Evolutionary conservation across 53 echinoderm and acorn worm species (phyloP).

Genomic region (Glandiceps talaboti): DNA sequence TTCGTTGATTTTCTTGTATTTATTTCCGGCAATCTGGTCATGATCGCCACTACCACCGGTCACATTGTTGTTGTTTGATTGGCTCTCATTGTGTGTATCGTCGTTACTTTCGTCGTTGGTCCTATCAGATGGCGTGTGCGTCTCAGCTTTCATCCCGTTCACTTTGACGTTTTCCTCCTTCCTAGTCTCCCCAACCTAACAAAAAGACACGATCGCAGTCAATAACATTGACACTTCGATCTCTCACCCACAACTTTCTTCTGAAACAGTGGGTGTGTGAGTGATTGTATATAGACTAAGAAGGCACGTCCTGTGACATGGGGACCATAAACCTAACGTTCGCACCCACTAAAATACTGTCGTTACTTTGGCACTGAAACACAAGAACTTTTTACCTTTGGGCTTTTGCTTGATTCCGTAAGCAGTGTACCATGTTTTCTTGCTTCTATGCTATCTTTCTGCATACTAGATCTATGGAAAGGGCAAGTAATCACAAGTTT

Average conservation of each 20-base stretch:
- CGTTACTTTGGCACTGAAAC: neutral
- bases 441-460: neutral
- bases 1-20: neutral
- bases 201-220: neutral
- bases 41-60: neutral
- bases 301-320: no score
- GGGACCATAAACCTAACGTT: no score
- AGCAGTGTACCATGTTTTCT: neutral
- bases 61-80: neutral
- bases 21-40: neutral
- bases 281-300: neutral
- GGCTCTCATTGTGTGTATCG: neutral
- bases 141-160: neutral
- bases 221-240: no score
- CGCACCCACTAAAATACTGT: no score
- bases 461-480: neutral
- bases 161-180: neutral
- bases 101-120: neutral
- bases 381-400: neutral
- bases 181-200: neutral
- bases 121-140: neutral
- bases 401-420: neutral
- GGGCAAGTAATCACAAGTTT: neutral
- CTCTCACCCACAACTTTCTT: no score
- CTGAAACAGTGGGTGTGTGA: no score